phyloP scores from a whole-genome alignment of 2,888 invertebrate species.

The Pachliopta kotzebuea region DNA sequence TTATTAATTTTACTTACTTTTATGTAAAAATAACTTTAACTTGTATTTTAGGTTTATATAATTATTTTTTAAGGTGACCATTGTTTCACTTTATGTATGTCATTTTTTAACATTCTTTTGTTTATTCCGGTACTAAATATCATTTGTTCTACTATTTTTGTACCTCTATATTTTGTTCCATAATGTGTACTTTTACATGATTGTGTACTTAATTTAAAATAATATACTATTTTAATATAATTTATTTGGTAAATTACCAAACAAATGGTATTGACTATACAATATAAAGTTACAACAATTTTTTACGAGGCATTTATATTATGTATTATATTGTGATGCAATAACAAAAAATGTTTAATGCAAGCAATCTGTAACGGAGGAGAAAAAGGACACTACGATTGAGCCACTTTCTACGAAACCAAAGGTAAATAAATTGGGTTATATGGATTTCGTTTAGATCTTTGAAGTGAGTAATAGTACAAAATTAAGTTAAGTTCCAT shows the following conservation, averaged over 20 bases:
- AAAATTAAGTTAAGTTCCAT: background rate
- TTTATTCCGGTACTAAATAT: background rate
- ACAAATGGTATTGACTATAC: too few species aligned
- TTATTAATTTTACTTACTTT: too few species aligned
- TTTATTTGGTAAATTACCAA: too few species aligned
- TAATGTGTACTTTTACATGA: too few species aligned
- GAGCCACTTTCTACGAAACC: conserved; percentile 23
- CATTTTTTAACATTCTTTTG: background rate
- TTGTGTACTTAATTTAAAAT: too few species aligned
- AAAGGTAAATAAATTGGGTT: conserved; percentile 21
- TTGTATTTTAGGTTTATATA: background rate
- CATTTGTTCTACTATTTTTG: background rate
- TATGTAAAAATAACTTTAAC: background rate
- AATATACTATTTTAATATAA: too few species aligned
- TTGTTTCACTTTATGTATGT: background rate
- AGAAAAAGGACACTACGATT: conserved; percentile 21
- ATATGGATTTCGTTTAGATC: background rate
- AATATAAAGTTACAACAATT: too few species aligned
- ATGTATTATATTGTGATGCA: background rate
- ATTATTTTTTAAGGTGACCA: background rate
- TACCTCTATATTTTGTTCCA: background rate
- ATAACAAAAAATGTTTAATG: conserved; percentile 14
- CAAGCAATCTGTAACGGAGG: conserved; percentile 25
- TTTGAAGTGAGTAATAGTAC: background rate
- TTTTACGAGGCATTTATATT: background rate